phyloP scores from a whole-genome alignment of 2,113 vertebrate genomes.

The Prolemur simus region DNA sequence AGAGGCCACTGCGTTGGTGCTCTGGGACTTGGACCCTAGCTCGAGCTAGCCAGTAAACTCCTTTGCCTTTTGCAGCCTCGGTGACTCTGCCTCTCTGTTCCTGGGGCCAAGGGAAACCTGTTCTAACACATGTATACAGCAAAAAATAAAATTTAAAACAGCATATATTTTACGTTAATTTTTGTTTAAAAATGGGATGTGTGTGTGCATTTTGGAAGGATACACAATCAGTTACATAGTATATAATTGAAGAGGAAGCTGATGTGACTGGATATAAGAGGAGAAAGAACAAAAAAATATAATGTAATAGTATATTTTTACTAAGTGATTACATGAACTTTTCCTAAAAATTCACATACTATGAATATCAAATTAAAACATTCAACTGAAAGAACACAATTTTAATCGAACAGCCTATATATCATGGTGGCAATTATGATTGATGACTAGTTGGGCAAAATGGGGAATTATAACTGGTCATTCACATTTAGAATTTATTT shows the following conservation, averaged over 20 bases:
- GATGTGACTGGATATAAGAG: background rate
- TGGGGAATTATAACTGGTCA: background rate
- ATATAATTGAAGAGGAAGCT: background rate
- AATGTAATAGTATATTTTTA: background rate
- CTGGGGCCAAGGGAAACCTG: too few species aligned
- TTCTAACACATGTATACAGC: background rate
- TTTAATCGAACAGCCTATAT: background rate
- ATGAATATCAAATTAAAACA: background rate
- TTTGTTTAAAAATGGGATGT: background rate
- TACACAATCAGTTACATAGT: background rate
- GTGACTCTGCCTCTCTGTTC: too few species aligned
- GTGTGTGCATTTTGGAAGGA: background rate
- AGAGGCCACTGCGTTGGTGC: too few species aligned
- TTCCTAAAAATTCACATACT: background rate
- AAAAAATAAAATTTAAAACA: background rate
- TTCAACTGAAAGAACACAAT: background rate
- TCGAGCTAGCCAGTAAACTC: too few species aligned
- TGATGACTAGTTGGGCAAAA: background rate
- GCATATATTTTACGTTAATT: background rate
- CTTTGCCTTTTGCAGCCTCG: too few species aligned
- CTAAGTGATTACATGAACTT: background rate
- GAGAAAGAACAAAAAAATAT: background rate
- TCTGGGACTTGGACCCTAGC: too few species aligned
- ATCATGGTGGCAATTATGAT: background rate
- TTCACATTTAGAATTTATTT: background rate